Percentiles rank a stretch among this genome's conserved stretches.
Conservation (phyloP, 2,888 invertebrate species). For the Netelia fuscicornis region DNA sequence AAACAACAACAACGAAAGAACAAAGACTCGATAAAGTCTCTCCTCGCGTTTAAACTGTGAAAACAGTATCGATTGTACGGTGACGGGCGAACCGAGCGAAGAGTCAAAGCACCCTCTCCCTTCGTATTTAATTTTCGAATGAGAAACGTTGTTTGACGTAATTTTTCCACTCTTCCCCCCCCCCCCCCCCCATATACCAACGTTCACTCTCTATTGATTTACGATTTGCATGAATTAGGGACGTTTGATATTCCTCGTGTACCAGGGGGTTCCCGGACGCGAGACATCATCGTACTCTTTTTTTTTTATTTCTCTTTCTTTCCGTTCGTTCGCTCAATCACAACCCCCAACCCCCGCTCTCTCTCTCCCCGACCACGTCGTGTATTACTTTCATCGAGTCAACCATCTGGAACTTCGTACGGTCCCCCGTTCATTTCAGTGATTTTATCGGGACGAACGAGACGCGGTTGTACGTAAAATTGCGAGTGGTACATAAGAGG, state of each 20-base stretch:
- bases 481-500: neutral
- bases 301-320: neutral
- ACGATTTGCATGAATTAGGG: slow-evolving; percentile 64
- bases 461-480: slow-evolving; percentile 11
- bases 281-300: slow-evolving; percentile 12
- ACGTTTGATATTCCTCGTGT: slow-evolving; percentile 53
- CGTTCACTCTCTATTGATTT: slow-evolving; percentile 52
- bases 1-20: slow-evolving; percentile 1
- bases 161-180: slow-evolving; percentile 28
- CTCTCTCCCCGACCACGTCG: neutral
- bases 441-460: slow-evolving; percentile 26
- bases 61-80: slow-evolving; percentile 49
- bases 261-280: slow-evolving; percentile 30
- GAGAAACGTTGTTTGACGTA: slow-evolving; percentile 56
- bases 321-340: neutral
- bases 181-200: neutral
- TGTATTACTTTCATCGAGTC: slow-evolving; percentile 29
- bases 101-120: slow-evolving; percentile 35
- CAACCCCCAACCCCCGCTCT: neutral
- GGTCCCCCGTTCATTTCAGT: slow-evolving; percentile 2
- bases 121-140: slow-evolving; percentile 59
- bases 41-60: slow-evolving; percentile 49
- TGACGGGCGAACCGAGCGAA: slow-evolving; percentile 13
- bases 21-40: slow-evolving; percentile 41
- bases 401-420: slow-evolving; percentile 18